Evolutionary conservation across 1,140 invertebrate genomes (phyloP), one percentile per base, ranked within the genome.

Genomic region (Neomicropteryx cornuta): DNA sequence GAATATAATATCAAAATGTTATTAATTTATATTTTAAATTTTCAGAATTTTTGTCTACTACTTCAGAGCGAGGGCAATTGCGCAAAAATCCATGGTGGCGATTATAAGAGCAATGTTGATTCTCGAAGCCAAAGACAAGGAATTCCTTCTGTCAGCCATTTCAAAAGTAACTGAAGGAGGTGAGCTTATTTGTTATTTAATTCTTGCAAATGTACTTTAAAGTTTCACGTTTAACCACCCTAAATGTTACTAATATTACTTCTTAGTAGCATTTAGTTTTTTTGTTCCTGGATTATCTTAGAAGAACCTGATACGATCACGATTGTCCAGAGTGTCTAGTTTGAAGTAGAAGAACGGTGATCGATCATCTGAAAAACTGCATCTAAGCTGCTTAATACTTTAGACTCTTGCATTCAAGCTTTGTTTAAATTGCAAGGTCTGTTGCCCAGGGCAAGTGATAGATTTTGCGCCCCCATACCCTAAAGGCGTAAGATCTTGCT

Each of bases 111-210:
- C 77, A 24, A 83, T 86, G 72, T 58, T 86, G 22, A 60, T 75
- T 24, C 55, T 80, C 44, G 77, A 81, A 51, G 73, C 78, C 1
- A 75, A 77, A 55, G 83, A 87, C 55, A 85, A 83, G 57, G 76
- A 84, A 46, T 85, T 80, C 60, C 62, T 84, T 28, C 60, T 83
- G n/a, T 52, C 62, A 21, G 68, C 66, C 48, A 73, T 79, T 46
- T 55, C 63, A 31, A 66, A 65, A 40, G 65, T 68, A 3, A 59
- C 60, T 23, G 56, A 64, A 22, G 65, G 62, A 49, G 58, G 65
- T 67, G 28, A 33, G 47, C 43, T 10, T 11, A 21, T 19, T 18
- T 19, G 17, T 10, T 5, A 34, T 3, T 38, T 18, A n/a, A 22
- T 5, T 36, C 4, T 36, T 5, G 27, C 5, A 36, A 4, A 4